Evolutionary conservation across 2,797 vertebrate species (phyloP).

Genomic region (Gorsachius magnificus): DNA sequence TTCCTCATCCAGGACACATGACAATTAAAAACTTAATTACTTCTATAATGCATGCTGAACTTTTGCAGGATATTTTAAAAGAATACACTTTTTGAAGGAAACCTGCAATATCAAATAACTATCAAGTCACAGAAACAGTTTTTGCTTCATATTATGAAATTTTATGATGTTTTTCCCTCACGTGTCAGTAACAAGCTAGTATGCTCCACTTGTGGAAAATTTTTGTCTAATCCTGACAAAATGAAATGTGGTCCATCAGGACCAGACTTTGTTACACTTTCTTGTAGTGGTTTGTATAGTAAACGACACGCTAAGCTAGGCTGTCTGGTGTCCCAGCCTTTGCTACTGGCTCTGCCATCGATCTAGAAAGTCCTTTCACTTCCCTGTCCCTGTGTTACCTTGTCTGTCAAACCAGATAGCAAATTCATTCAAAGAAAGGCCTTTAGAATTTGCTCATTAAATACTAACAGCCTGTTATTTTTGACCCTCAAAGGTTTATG

Average conservation of each 20-base stretch:
- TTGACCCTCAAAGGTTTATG: neutral
- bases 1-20: neutral
- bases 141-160: neutral
- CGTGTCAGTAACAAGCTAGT: neutral
- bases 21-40: conserved; percentile 28
- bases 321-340: neutral
- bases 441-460: neutral
- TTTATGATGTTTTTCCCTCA: neutral
- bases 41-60: neutral
- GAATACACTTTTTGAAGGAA: neutral
- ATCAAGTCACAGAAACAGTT: neutral
- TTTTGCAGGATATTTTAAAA: neutral
- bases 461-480: neutral
- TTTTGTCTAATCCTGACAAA: neutral
- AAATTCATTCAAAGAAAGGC: neutral
- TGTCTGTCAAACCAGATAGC: neutral
- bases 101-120: neutral
- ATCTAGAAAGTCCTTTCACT: neutral
- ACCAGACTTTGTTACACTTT: neutral
- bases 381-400: neutral
- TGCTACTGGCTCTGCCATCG: neutral
- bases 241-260: neutral
- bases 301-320: fast-evolving
- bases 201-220: neutral
- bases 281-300: neutral